Evolutionary conservation across 1,140 invertebrate genomes (phyloP), one percentile per base, ranked within the genome.

Genomic region (Amyelois transitella): DNA sequence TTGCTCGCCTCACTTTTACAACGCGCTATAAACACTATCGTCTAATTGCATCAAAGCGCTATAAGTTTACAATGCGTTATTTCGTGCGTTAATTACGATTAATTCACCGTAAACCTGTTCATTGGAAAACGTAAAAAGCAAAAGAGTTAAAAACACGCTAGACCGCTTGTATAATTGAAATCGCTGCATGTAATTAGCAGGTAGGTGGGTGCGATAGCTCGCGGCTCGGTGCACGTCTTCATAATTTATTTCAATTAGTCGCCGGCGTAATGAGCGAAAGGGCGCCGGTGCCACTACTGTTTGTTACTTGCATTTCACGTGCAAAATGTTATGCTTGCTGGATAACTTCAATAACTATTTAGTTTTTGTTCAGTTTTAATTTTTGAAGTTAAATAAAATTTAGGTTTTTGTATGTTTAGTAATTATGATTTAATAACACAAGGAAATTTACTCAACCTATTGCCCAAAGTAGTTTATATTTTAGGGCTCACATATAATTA

Each of bases 221-320:
- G 71, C 66, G 63, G 73, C 72, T 65, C 65, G 68, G 61, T 69
- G 69, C 77, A 79, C 75, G 72, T 85, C 79, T 82, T 81, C 77
- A 80, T 82, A 79, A 82, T 85, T 81, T 78, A 81, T 85, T 77
- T 78, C 81, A 85, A 85, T 85, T 85, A 85, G 79, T 77, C 72
- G 69, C 51, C 72, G 62, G 60, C 66, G 74, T 81, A 81, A 81
- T 79, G 76, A 78, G 79, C 70, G 81, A 77, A 84, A 84, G 76
- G 69, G 69, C 64, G 72, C 64, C 63, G 54, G n/a, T 56, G 45
- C 51, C 63, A 53, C 62, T 60, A 51, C 60, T 58, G 60, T 62
- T 48, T 20, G 32, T 21, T 20, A 17, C 51, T 50, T 59, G 49
- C 53, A 48, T 32, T 47, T 60, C 24, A 18, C 51, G 45, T 48